Percentiles rank a stretch among this genome's conserved stretches.
Conservation (phyloP, 2,888 invertebrate genomes). For the Mycogona germanica region DNA sequence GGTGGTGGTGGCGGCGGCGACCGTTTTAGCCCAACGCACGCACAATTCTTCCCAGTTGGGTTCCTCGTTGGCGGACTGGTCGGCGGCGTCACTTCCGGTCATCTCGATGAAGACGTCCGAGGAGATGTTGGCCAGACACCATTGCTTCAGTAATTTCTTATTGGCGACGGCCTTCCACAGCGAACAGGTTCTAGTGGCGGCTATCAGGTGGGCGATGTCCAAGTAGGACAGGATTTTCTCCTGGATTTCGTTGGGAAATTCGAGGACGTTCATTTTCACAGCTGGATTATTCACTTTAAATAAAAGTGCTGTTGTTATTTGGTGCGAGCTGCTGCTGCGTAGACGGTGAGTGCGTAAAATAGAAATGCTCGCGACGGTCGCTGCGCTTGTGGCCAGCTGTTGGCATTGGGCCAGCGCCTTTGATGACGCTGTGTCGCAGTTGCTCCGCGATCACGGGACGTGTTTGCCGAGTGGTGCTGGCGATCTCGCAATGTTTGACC, state of each 20-base stretch:
- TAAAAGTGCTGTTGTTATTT: too few species aligned
- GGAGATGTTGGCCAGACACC: constrained; percentile 10
- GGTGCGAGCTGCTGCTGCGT: too few species aligned
- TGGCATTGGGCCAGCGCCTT: too few species aligned
- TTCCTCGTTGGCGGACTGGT: not conserved
- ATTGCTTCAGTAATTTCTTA: not conserved
- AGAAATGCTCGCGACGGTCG: too few species aligned
- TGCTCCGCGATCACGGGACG: too few species aligned
- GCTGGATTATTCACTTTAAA: too few species aligned
- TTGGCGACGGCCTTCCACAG: not conserved
- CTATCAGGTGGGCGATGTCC: not conserved
- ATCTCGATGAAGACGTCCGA: constrained; percentile 6
- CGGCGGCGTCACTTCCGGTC: not conserved
- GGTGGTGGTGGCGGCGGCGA: not conserved
- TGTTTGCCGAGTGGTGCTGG: too few species aligned
- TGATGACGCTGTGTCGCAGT: too few species aligned
- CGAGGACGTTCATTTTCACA: constrained; percentile 5
- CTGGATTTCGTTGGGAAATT: constrained; percentile 1
- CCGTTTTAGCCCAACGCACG: constrained; percentile 1
- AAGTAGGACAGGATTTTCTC: constrained; percentile 9
- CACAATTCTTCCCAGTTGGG: not conserved
- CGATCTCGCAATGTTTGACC: too few species aligned
- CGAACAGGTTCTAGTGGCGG: not conserved
- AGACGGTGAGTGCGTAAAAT: too few species aligned
- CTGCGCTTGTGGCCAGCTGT: too few species aligned